Evolutionary conservation across 1,140 invertebrate genomes (phyloP).

Genomic region (Bombus difficillimus): DNA sequence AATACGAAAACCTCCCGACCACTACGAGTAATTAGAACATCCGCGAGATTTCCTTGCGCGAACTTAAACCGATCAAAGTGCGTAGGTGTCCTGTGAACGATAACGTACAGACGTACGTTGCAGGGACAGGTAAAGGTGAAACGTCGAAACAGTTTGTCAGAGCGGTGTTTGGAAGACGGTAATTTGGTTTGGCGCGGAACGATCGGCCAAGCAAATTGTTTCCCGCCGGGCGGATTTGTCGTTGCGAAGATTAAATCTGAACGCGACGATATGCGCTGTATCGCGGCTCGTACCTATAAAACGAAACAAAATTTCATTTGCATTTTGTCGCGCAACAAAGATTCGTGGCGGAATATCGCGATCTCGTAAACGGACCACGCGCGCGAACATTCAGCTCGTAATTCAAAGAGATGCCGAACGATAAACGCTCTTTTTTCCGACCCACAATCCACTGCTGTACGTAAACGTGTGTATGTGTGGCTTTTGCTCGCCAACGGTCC

Average conservation of each 20-base stretch:
- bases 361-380: slow-evolving; percentile 43
- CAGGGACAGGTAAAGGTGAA: too few relatives aligned
- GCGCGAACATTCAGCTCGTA: slow-evolving; percentile 29
- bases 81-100: too few relatives aligned
- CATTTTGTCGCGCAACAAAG: slow-evolving; percentile 29
- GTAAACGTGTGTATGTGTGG: neutral
- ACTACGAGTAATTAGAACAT: too few relatives aligned
- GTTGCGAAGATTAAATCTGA: slow-evolving; percentile 51
- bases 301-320: slow-evolving; percentile 56
- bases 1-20: too few relatives aligned
- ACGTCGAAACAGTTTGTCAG: too few relatives aligned
- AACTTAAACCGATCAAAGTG: too few relatives aligned
- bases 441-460: neutral
- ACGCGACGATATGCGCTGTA: slow-evolving; percentile 20
- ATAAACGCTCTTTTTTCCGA: slow-evolving; percentile 43
- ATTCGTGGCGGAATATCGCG: slow-evolving; percentile 10
- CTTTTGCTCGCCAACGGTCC: neutral
- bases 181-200: neutral
- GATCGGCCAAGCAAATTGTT: slow-evolving; percentile 41
- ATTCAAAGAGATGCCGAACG: slow-evolving; percentile 56
- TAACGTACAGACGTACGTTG: too few relatives aligned
- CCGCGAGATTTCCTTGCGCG: too few relatives aligned
- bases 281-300: slow-evolving; percentile 23
- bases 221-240: slow-evolving; percentile 49
- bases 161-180: neutral